These are phyloP conservation scores for Sardina pilchardus DNA, from an alignment of 2,113 vertebrate species.

Conservation along the genomic window DNA sequence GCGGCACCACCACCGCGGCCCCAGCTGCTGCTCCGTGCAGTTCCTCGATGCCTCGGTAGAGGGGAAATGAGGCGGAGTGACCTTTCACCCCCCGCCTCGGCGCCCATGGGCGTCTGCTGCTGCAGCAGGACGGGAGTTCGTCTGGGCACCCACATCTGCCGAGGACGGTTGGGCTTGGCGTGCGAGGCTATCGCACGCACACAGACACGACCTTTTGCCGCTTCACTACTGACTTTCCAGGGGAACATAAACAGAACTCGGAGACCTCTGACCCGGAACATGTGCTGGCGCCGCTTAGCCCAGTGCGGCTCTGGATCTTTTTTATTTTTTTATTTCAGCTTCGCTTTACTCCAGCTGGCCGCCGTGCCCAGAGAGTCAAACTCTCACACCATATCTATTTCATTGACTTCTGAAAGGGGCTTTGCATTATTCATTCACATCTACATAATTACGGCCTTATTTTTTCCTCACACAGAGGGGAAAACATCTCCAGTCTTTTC, in stretches of 20 bases:
- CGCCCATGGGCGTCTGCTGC: not conserved
- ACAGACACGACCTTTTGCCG: slow-evolving; percentile 28
- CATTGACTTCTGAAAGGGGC: not conserved
- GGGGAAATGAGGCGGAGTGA: not conserved
- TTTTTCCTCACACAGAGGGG: not conserved
- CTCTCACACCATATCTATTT: not conserved
- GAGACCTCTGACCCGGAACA: not conserved
- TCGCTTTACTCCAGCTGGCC: not conserved
- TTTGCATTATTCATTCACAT: not conserved
- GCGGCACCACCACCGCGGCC: not conserved
- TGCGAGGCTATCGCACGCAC: slow-evolving; percentile 1
- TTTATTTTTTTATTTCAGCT: not conserved
- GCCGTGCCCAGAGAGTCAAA: slow-evolving; percentile 22
- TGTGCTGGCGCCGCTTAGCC: not conserved
- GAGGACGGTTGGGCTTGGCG: not conserved
- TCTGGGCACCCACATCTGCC: not conserved
- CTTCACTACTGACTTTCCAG: slow-evolving; percentile 39
- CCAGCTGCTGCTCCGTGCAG: not conserved
- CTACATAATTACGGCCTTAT: not conserved
- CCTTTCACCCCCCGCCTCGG: not conserved
- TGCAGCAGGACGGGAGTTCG: not conserved
- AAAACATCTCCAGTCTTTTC: not conserved
- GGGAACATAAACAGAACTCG: slow-evolving; percentile 16
- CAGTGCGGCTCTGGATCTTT: not conserved
- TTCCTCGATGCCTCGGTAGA: not conserved